These are phyloP conservation scores for Azemiops feae DNA, from an alignment of 2,113 vertebrate species.

Conservation along the genomic window DNA sequence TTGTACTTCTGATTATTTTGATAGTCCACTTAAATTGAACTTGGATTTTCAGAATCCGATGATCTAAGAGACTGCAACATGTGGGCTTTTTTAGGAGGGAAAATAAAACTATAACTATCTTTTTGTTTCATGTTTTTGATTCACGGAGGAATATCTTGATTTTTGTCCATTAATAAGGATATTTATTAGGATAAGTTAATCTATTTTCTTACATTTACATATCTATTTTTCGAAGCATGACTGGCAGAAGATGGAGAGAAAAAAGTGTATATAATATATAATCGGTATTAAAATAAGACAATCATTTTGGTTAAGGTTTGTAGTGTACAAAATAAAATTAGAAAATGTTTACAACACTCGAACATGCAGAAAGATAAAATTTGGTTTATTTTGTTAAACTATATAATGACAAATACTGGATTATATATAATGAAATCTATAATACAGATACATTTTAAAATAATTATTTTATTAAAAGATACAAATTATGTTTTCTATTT, in stretches of 20 bases:
- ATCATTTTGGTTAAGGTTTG: background rate
- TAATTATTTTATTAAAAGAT: background rate
- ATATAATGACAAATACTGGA: background rate
- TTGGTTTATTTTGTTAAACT: background rate
- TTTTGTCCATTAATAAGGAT: background rate
- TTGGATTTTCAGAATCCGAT: background rate
- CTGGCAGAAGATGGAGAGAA: background rate
- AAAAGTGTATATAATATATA: background rate
- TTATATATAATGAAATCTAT: background rate
- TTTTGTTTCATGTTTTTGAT: background rate
- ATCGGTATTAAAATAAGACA: background rate
- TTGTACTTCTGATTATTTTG: background rate
- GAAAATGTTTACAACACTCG: background rate
- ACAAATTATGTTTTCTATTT: slow-evolving; percentile 2
- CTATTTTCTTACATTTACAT: background rate
- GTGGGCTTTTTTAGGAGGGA: background rate
- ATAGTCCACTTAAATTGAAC: background rate
- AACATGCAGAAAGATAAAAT: background rate
- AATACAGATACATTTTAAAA: background rate
- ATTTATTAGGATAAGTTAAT: background rate
- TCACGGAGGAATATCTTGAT: background rate
- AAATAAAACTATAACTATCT: slow-evolving; percentile 1
- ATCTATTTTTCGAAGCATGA: background rate
- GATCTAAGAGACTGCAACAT: background rate
- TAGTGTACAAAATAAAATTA: background rate